phyloP scores from a whole-genome alignment of 2,113 vertebrate genomes.

The Willisornis vidua region DNA sequence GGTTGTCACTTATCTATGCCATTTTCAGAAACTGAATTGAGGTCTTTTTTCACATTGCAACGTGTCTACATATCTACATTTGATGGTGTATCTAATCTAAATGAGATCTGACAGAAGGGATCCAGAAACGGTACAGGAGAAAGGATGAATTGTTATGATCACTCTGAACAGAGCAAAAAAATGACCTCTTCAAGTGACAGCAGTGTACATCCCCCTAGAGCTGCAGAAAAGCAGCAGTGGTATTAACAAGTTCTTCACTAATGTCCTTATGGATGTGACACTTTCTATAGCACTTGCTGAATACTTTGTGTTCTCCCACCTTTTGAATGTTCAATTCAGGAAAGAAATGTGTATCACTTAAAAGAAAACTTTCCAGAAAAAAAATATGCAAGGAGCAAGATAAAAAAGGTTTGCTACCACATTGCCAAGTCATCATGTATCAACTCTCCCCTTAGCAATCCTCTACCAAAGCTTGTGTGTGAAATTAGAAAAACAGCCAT shows the following conservation, averaged over 20 bases:
- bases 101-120: background rate
- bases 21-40: background rate
- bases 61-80: background rate
- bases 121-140: background rate
- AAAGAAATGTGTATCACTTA: background rate
- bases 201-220: background rate
- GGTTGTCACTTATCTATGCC: background rate
- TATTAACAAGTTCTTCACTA: background rate
- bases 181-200: background rate
- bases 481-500: background rate
- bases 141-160: background rate
- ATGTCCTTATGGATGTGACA: background rate
- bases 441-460: background rate
- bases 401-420: background rate
- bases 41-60: background rate
- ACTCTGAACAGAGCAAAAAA: background rate
- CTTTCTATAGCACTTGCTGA: background rate
- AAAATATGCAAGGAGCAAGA: background rate
- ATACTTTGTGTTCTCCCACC: background rate
- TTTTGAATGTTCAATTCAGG: background rate
- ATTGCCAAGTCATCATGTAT: background rate
- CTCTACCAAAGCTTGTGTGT: background rate
- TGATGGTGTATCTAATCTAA: background rate
- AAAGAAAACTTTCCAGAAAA: background rate
- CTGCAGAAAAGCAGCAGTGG: background rate